These are phyloP conservation scores for Idaea straminata DNA, from an alignment of 2,888 invertebrate genomes.

Conservation along the genomic window DNA sequence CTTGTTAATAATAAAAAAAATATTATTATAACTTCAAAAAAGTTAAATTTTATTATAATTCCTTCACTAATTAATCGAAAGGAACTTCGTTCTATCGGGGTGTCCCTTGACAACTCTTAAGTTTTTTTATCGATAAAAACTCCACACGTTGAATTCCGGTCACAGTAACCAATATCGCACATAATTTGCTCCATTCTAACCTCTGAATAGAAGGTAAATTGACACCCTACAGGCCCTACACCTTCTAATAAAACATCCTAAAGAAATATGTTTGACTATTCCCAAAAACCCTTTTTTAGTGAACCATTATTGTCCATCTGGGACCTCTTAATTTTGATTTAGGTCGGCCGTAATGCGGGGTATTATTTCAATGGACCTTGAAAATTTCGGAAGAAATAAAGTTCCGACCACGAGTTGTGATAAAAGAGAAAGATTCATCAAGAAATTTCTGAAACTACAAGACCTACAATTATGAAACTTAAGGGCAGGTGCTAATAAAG, in stretches of 20 bases:
- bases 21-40: no score
- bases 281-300: neutral
- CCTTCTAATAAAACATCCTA: neutral
- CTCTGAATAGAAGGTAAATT: neutral
- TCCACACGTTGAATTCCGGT: neutral
- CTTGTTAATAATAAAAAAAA: no score
- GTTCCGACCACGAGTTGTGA: no score
- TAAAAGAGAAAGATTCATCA: no score
- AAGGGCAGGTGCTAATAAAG: no score
- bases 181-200: neutral
- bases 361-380: neutral
- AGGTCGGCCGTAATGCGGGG: neutral
- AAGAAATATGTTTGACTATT: neutral
- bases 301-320: neutral
- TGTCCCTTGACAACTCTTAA: no score
- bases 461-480: no score
- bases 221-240: neutral
- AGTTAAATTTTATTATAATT: no score
- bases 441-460: no score
- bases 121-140: neutral
- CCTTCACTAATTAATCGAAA: no score
- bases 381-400: neutral
- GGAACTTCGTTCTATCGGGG: no score
- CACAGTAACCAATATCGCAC: neutral
- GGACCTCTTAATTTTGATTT: neutral